Conservation (phyloP, 2,888 invertebrate species). For the Imbricaverruca yamaguchii region DNA sequence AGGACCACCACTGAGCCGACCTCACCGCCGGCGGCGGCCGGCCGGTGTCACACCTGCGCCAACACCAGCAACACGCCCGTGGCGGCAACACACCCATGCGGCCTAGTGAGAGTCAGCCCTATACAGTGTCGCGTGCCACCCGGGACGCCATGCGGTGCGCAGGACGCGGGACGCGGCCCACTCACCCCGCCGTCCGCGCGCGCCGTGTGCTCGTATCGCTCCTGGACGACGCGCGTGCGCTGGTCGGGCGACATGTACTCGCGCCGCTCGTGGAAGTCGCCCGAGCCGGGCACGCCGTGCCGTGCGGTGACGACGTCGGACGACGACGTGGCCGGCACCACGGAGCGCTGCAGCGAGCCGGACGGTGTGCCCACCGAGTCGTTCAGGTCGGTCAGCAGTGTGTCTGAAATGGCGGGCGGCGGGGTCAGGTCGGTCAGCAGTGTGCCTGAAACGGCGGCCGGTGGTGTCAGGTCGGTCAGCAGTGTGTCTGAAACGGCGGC, state of each 20-base stretch:
- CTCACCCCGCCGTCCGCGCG: slow-evolving; percentile 31
- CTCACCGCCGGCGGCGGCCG: no score
- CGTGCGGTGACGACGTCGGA: background rate
- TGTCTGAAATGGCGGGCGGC: background rate
- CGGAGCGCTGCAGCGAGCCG: background rate
- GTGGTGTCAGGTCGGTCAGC: background rate
- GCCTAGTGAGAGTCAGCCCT: background rate
- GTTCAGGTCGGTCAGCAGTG: slow-evolving; percentile 11
- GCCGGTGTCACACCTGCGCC: no score
- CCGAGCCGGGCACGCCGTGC: background rate
- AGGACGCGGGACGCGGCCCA: slow-evolving; percentile 9
- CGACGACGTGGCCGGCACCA: background rate
- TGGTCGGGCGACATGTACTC: slow-evolving; percentile 33
- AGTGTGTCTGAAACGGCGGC: no score
- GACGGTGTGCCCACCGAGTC: background rate
- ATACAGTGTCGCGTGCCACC: background rate
- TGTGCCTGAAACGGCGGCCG: background rate
- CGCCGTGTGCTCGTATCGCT: slow-evolving; percentile 32
- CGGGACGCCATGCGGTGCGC: background rate
- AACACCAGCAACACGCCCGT: no score
- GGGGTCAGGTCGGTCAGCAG: slow-evolving; percentile 5
- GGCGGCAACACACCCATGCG: background rate
- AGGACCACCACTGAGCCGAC: no score
- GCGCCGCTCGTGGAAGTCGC: slow-evolving; percentile 27
- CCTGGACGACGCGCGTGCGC: slow-evolving; percentile 31